Base-by-base conservation (phyloP, 2,797 vertebrate genomes). In the Knipowitschia caucasica region DNA sequence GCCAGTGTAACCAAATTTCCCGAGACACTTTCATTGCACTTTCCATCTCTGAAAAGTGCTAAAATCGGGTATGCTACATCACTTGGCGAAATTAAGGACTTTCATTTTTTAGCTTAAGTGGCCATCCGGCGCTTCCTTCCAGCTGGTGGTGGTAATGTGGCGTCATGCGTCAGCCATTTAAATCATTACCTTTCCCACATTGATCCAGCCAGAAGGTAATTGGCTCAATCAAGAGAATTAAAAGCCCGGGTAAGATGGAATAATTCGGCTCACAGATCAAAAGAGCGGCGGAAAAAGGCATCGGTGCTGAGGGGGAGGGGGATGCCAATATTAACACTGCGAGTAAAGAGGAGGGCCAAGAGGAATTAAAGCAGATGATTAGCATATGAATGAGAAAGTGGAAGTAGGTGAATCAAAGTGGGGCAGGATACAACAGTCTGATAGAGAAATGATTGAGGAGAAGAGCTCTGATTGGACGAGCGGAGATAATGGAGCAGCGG, bases 161-260 rank as follows among this genome's bases (percentile, higher is more conserved):
- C 68, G 82, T 86, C 74, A 84, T 82, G 67, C 53, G 23, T 77
- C 64, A 80, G 77, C 77, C 78, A 82, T 86, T 86, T 84, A 85
- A 83, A 86, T 86, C 80, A 85, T 85, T 86, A 86, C 84, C 80
- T 87, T 85, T 71, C 73, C 76, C 72, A 75, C 85, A 85, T 84
- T 88, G 81, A 87, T 87, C 75, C 72, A 82, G 63, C 74, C 76
- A 78, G 80, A 80, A 84, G 81, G 80, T 86, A 88, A 87, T 87
- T 85, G 84, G 82, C 78, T 85, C 84, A 88, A 89, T 88, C 84
- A 83, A 74, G 78, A 83, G 78, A 84, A 85, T 86, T 86, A 87
- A 87, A 89, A 86, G 79, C 75, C 73, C 10, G 61, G 64, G 61
- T 81, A 82, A 82, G 67, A 86, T 83, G 81, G 80, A 85, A 82